phyloP scores from a whole-genome alignment of 2,113 vertebrate genomes.

The Fulmarus glacialis region DNA sequence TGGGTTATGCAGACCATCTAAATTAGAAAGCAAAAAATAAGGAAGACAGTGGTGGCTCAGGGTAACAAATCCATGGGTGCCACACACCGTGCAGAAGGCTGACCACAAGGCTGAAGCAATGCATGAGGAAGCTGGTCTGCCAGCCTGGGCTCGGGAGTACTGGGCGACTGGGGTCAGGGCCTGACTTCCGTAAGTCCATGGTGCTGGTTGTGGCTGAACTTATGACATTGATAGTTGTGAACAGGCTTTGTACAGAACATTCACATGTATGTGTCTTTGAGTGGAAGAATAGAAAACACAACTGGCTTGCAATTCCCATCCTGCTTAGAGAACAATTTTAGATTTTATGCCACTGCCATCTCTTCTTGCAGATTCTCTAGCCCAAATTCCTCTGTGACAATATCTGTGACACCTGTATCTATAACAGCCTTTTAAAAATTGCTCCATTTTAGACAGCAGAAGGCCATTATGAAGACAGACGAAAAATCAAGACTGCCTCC shows the following conservation, averaged over 20 bases:
- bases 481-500: neutral
- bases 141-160: accelerated
- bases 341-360: neutral
- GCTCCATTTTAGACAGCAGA: neutral
- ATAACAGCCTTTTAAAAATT: neutral
- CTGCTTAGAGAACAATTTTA: neutral
- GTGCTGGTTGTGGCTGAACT: neutral
- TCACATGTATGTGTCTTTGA: accelerated
- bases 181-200: neutral
- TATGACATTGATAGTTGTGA: accelerated
- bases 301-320: neutral
- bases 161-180: accelerated
- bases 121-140: neutral
- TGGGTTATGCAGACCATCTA: neutral
- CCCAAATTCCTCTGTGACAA: neutral
- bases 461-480: neutral
- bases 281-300: neutral
- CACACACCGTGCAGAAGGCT: neutral
- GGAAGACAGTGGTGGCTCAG: neutral
- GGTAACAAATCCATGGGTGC: neutral
- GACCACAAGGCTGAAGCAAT: neutral
- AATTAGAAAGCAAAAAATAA: neutral
- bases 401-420: neutral
- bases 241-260: neutral
- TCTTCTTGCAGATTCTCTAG: neutral